These are phyloP conservation scores for Aethes cnicana DNA, from an alignment of 2,888 invertebrate genomes.

Conservation along the genomic window DNA sequence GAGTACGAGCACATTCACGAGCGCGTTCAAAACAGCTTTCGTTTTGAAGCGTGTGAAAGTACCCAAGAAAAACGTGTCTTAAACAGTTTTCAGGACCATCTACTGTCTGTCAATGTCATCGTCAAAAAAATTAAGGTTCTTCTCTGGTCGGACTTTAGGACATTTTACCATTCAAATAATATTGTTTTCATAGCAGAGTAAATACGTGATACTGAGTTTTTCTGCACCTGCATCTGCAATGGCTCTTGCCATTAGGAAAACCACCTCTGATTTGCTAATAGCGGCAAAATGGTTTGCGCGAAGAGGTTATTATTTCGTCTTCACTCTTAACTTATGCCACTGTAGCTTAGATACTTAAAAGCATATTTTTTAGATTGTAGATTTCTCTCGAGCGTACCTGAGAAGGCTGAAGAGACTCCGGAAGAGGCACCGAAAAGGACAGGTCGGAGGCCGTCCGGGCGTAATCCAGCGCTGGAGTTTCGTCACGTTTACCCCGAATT, in stretches of 20 bases:
- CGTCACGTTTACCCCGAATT: conserved; percentile 94
- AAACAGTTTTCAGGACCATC: too few relatives aligned
- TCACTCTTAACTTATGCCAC: not conserved
- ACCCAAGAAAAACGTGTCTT: too few relatives aligned
- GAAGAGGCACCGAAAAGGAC: conserved; percentile 39
- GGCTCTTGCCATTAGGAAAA: conserved; percentile 60
- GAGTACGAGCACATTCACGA: too few relatives aligned
- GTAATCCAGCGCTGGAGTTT: conserved; percentile 76
- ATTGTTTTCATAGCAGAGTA: too few relatives aligned
- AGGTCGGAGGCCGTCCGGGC: conserved; percentile 42
- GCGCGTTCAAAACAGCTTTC: too few relatives aligned
- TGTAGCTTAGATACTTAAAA: too few relatives aligned
- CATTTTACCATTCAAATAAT: too few relatives aligned
- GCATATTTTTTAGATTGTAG: conserved; percentile 51
- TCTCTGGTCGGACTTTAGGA: too few relatives aligned
- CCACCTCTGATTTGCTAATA: conserved; percentile 47
- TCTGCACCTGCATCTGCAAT: conserved; percentile 40
- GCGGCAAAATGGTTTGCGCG: conserved; percentile 62
- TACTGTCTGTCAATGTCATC: too few relatives aligned
- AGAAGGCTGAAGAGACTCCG: conserved; percentile 44
- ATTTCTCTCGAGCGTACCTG: conserved; percentile 56
- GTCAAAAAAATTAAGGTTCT: too few relatives aligned
- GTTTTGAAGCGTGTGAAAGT: too few relatives aligned
- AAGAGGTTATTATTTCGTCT: conserved; percentile 59
- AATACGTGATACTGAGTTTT: too few relatives aligned